Base-by-base conservation (phyloP, 2,113 vertebrate species). In the Scatophagus argus region DNA sequence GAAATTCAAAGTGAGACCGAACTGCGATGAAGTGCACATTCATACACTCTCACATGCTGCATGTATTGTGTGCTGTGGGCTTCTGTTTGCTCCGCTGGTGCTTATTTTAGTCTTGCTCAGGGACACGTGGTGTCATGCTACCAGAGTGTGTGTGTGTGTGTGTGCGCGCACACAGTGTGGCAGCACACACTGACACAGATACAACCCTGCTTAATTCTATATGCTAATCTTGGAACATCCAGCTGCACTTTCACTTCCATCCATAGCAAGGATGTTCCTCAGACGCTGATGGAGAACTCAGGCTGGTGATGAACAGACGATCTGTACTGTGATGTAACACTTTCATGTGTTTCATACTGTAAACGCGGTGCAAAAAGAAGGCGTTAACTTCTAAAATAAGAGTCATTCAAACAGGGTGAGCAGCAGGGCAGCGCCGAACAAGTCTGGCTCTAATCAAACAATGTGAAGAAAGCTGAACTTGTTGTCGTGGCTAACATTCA, bases 191-290 rank as follows among this genome's bases (percentile, higher is more conserved):
- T 82, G 86, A 87, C 82, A 87, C 81, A 83, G 80, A 90, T 85
- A 68, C 85, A 90, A 87, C 77, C 82, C 77, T 74, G 80, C 87
- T 88, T 90, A 84, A 87, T 91, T 90, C 86, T 85, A 84, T 81
- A 81, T 11, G 21, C 85, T 93, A 88, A 92, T 93, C 86, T 87
- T 87, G 59, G 82, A 82, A 78, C 79, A 82, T 85, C 76, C 87
- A 85, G 82, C 81, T 77, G 69, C 60, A 87, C 70, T 86, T 74
- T 76, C 27, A 32, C 63, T 82, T 56, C 54, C 64, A n/a, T 74
- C 70, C 19, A 62, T 62, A 81, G 62, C 52, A 77, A 83, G 32
- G 54, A 62, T 74, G 51, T 73, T 77, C 29, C 34, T 80, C 44
- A 6, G 64, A 49, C 60, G 41, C 69, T 66, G 73, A 74, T 43